These are phyloP conservation scores for Oscarella lobularis DNA, from an alignment of 37 sponge, comb jelly and placozoan genomes.

Conservation along the genomic window DNA sequence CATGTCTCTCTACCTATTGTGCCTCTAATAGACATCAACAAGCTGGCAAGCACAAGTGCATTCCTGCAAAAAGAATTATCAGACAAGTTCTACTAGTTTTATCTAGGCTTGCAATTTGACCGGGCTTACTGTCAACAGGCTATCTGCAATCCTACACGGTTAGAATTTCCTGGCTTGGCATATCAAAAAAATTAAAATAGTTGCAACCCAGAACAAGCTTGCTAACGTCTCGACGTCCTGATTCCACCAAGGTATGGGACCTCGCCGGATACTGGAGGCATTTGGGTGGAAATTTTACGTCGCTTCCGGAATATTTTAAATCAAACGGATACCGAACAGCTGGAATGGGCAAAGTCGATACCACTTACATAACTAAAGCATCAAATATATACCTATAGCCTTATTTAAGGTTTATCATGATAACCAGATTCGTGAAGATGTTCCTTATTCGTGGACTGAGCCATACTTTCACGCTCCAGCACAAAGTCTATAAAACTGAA, in stretches of 20 bases:
- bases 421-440: too few relatives aligned
- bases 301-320: conserved; percentile 33
- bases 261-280: conserved; percentile 21
- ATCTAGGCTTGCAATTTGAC: conserved; percentile 14
- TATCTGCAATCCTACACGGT: conserved; percentile 23
- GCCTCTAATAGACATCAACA: too few relatives aligned
- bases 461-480: neutral
- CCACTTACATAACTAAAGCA: neutral
- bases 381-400: too few relatives aligned
- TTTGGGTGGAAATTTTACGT: conserved; percentile 15
- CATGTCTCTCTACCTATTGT: too few relatives aligned
- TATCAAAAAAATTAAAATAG: too few relatives aligned
- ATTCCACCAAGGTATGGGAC: conserved; percentile 21
- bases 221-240: conserved; percentile 26
- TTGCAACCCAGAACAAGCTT: conserved; percentile 20
- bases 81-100: conserved; percentile 15
- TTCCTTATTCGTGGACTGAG: neutral
- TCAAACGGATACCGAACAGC: conserved; percentile 19
- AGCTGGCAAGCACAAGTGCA: too few relatives aligned
- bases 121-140: conserved; percentile 30
- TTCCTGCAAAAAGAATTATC: conserved; percentile 3
- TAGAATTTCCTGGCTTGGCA: too few relatives aligned
- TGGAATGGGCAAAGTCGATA: conserved; percentile 25
- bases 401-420: too few relatives aligned
- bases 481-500: too few relatives aligned